Base-by-base conservation (phyloP, 2,797 vertebrate species). In the Urocyon cinereoargenteus region DNA sequence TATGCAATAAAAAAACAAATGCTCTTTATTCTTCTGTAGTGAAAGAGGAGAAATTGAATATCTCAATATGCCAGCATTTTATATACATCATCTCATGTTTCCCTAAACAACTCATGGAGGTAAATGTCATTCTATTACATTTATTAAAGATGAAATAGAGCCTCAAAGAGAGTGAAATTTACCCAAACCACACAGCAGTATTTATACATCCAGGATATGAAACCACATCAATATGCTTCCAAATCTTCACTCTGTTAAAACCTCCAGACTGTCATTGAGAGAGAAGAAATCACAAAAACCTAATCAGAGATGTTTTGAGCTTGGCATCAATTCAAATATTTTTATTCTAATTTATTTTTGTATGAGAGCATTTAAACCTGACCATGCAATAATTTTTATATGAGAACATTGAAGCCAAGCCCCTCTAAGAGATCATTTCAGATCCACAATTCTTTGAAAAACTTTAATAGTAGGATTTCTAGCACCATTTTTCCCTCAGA, bases 321-420 rank as follows among this genome's bases (percentile, higher is more conserved):
- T 85, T 79, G 5, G 66, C 61, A 61, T 66, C 15, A 45, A 26
- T 68, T 89, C 78, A 81, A 94, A 88, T 61, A 26, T 36, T 86
- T 93, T 93, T 79, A 88, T 93, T 75, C 73, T 94, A 59, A 66
- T 68, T 98, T 84, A 84, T 79, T 78, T 95, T 96, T 90, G 18
- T 84, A 45, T 82, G 64, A 96, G 13, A 92, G 34, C 49, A 78
- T 0, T 75, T 57, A 94, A 53, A 14, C 21, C 11, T 31, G 28
- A 49, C 70, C 12, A 34, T 49, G 15, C 45, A 86, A 62, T 81
- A 13, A 85, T 88, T 90, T 86, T 45, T 45, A 45, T 45, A 45
- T 45, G 40, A 45, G 40, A 45, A 45, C 40, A 45, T 45, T 45
- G 40, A 70, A 97, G 59, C 31, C 78, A 75, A 92, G 5, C 1